Evolutionary conservation across 2,797 vertebrate genomes (phyloP).

Genomic region (Sebastes minor): DNA sequence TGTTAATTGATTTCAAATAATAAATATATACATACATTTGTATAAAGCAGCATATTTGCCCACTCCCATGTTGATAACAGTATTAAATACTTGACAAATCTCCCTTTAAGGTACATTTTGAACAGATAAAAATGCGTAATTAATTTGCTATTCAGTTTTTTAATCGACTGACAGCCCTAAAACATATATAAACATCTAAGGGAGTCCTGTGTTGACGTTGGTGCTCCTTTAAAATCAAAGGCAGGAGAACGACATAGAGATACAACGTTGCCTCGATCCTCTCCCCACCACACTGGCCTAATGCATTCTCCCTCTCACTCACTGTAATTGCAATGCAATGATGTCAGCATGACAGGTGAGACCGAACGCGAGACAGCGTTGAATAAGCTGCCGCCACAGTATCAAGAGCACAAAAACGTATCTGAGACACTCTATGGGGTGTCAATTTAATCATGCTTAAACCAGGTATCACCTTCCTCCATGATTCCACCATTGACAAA

Average conservation of each 20-base stretch:
- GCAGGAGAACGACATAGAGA: conserved; percentile 10
- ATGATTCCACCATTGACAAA: conserved; percentile 80
- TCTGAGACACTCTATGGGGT: conserved; percentile 83
- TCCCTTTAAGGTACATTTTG: too few relatives aligned
- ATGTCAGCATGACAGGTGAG: conserved; percentile 81
- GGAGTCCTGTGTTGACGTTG: background rate
- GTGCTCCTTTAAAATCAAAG: conserved; percentile 20
- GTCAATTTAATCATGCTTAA: conserved; percentile 85
- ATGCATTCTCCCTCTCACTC: conserved; percentile 69
- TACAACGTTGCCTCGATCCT: conserved; percentile 44
- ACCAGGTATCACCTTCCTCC: conserved; percentile 80
- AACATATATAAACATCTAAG: too few relatives aligned
- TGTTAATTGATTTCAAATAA: too few relatives aligned
- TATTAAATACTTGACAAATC: too few relatives aligned
- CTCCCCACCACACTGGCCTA: conserved; percentile 20
- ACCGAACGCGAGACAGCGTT: conserved; percentile 76
- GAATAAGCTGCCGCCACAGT: conserved; percentile 77
- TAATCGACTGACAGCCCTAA: too few relatives aligned
- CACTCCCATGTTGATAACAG: too few relatives aligned
- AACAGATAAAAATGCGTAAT: too few relatives aligned
- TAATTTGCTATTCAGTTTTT: too few relatives aligned
- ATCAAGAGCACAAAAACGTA: conserved; percentile 76
- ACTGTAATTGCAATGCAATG: conserved; percentile 80
- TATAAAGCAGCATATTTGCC: too few relatives aligned
- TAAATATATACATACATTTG: too few relatives aligned